Conservation (phyloP, 2,113 vertebrate genomes). For the Callionymus lyra region DNA sequence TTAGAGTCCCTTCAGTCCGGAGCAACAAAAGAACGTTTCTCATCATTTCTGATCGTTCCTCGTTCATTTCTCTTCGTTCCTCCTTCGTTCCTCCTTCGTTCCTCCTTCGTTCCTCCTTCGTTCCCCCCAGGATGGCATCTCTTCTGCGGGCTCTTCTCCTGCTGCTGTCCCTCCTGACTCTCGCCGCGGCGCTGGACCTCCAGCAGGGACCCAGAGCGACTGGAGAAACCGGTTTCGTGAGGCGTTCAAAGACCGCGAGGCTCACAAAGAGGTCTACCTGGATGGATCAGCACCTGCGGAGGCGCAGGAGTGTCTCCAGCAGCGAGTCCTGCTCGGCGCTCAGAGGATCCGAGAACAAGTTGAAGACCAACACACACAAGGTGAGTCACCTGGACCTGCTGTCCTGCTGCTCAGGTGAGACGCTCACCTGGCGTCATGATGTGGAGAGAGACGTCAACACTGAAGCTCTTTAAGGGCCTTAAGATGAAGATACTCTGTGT, state of each 20-base stretch:
- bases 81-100: no score
- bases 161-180: conserved; percentile 34
- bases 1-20: no score
- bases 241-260: conserved; percentile 18
- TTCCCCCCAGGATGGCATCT: conserved; percentile 44
- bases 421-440: not conserved
- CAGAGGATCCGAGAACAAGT: conserved; percentile 56
- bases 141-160: conserved; percentile 26
- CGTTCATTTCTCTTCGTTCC: no score
- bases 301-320: conserved; percentile 41
- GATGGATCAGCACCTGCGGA: conserved; percentile 34
- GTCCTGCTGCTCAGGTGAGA: conserved; percentile 27
- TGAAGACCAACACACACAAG: conserved; percentile 75
- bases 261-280: conserved; percentile 36
- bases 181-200: conserved; percentile 46
- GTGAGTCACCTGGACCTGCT: conserved; percentile 62
- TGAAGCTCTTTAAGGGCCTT: no score
- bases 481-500: no score
- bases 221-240: conserved; percentile 29
- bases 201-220: conserved; percentile 3
- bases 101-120: no score
- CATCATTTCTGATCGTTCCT: no score
- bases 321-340: conserved; percentile 58
- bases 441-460: no score
- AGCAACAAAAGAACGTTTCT: no score